These are phyloP conservation scores for Mesitornis unicolor DNA, from an alignment of 2,113 vertebrate genomes.

Conservation along the genomic window DNA sequence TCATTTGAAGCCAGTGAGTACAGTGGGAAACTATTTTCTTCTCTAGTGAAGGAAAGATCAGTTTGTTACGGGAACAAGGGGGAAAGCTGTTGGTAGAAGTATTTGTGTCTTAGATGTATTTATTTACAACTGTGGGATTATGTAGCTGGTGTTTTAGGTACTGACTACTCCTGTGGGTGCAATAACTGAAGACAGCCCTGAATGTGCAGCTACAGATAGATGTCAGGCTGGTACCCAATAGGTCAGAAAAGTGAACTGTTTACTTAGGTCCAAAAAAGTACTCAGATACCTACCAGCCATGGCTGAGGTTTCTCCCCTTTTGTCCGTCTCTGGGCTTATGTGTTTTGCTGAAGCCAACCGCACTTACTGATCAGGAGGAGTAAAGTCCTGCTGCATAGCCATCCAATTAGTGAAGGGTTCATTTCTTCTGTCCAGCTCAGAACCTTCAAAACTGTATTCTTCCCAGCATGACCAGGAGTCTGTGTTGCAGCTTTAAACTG, in stretches of 20 bases:
- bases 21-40: not conserved
- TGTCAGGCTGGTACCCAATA: not conserved
- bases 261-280: not conserved
- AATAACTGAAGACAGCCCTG: not conserved
- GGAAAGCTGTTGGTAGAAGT: not conserved
- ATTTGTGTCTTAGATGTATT: not conserved
- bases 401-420: not conserved
- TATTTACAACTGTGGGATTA: not conserved
- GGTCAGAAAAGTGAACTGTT: not conserved
- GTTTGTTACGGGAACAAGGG: not conserved
- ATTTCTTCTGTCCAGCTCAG: not conserved
- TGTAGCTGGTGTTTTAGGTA: not conserved
- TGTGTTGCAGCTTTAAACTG: not conserved
- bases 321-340: not conserved
- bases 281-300: not conserved
- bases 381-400: not conserved
- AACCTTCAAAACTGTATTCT: not conserved
- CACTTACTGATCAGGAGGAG: not conserved
- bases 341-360: not conserved
- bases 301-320: not conserved
- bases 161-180: not conserved
- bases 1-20: not conserved
- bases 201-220: not conserved
- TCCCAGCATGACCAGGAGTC: not conserved
- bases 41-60: not conserved